phyloP scores from a whole-genome alignment of 2,888 invertebrate species.

The Unio delphinus region DNA sequence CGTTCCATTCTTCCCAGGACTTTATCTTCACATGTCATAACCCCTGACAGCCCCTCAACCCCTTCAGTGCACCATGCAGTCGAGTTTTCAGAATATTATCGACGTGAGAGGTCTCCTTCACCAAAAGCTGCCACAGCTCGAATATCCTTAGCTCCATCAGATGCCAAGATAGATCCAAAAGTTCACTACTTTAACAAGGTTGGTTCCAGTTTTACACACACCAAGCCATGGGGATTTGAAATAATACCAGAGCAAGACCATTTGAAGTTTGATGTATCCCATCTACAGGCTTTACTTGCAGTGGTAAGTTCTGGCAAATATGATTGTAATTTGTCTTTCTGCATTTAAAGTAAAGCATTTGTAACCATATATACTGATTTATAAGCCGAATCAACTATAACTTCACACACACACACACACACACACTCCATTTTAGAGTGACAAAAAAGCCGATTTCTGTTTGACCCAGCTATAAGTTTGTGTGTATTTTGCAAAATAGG shows the following conservation, averaged over 20 bases:
- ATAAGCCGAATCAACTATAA: too few species aligned
- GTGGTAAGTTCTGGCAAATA: conserved; percentile 55
- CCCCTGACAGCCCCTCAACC: conserved; percentile 45
- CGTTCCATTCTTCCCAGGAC: conserved; percentile 93
- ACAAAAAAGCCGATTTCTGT: too few species aligned
- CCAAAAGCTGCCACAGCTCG: conserved; percentile 20
- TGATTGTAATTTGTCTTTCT: too few species aligned
- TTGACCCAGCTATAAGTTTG: too few species aligned
- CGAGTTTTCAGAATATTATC: conserved; percentile 24
- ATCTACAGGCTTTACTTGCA: conserved; percentile 66
- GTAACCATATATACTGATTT: too few species aligned
- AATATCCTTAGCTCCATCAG: conserved; percentile 13
- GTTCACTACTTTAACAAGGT: conserved; percentile 92
- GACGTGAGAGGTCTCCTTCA: conserved; percentile 46
- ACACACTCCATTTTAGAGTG: too few species aligned
- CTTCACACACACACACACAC: too few species aligned
- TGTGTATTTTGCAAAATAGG: too few species aligned
- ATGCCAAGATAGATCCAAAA: conserved; percentile 77
- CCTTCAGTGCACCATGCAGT: conserved; percentile 25
- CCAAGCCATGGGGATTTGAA: conserved; percentile 64
- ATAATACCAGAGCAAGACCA: conserved; percentile 62
- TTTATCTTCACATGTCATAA: conserved; percentile 76
- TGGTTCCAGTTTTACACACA: conserved; percentile 85
- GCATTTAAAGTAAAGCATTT: too few species aligned
- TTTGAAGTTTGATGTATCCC: conserved; percentile 62